Evolutionary conservation across 2,113 vertebrate genomes (phyloP), one percentile per base, ranked within the genome.

Genomic region (Notothenia coriiceps): DNA sequence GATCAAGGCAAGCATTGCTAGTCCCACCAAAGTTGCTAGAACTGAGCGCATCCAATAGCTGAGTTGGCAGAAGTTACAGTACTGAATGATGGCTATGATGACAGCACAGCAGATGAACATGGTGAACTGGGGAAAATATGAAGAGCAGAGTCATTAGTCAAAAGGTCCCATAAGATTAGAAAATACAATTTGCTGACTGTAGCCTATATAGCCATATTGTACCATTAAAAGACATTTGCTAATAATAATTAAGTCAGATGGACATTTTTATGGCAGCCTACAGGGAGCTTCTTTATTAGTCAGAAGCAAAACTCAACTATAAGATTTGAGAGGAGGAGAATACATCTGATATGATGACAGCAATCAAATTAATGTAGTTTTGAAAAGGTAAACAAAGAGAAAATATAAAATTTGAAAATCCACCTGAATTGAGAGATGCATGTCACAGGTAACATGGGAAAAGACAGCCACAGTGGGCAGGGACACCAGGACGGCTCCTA

Each of bases 41-140:
- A 95, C 90, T 1, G 98, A 99, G 29, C 98, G 94, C 96, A 99
- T 98, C 98, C 98, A 99, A 94, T 97, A 98, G 94, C 97, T 98
- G 67, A 99, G 97, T 92, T 99, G 98, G 94, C 98, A 99, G 94
- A 98, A 99, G 95, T 98, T 99, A 88, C 97, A 99, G 94, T 98
- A 99, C 89, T 99, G 98, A 86, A 98, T 96, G 33, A 99, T 96
- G 0, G 97, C 94, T 66, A 99, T 96, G 88, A 98, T 96, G 83
- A 96, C 90, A 0, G 98, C 97, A 0, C 97, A 98, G 87, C 96
- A 97, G 90, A 96, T 94, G 84, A 98, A 97, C 95, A 96, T 95
- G 29, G 95, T 96, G 81, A 96, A 95, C 98, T 99, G 93, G 49
- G 66, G n/a, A 80, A 51, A 74, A 87, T 2, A 65, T 9, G 51